Conservation (phyloP, 2,888 invertebrate species). For the Anaspis maculata region DNA sequence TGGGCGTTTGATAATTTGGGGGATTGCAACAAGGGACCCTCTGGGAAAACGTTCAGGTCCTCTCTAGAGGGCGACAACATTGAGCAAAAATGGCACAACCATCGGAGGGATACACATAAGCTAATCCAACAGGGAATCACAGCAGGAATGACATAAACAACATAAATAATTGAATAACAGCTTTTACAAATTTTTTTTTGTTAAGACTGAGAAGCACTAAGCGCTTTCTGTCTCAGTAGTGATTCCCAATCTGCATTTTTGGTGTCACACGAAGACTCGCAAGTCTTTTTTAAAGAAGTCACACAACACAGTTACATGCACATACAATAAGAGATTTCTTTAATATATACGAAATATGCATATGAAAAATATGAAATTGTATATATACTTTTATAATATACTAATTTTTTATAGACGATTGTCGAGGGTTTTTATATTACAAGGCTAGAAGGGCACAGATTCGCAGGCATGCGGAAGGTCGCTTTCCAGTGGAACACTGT, state of each 20-base stretch:
- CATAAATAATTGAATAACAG: no score
- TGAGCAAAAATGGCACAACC: conserved; percentile 40
- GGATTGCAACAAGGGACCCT: no score
- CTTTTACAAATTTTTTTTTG: no score
- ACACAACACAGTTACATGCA: conserved; percentile 22
- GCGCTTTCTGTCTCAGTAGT: no score
- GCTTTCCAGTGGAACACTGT: conserved; percentile 14
- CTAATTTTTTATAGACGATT: conserved; percentile 39
- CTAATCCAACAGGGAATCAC: conserved; percentile 34
- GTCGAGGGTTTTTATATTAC: conserved; percentile 38
- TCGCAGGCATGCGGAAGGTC: conserved; percentile 24
- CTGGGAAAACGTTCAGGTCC: conserved; percentile 10
- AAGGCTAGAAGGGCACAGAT: conserved; percentile 38
- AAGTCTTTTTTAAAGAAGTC: conserved; percentile 10
- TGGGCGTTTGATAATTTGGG: conserved; percentile 3
- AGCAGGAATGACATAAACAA: conserved; percentile 24
- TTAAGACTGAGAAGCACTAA: no score
- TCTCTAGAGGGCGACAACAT: conserved; percentile 23
- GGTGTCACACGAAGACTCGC: conserved; percentile 13
- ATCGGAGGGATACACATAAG: conserved; percentile 33
- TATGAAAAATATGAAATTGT: conserved; percentile 37
- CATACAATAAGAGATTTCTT: conserved; percentile 22
- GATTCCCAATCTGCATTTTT: conserved; percentile 8
- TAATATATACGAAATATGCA: conserved; percentile 30
- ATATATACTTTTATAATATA: no score